Conservation (phyloP, 2,113 vertebrate genomes). For the Saccopteryx leptura region DNA sequence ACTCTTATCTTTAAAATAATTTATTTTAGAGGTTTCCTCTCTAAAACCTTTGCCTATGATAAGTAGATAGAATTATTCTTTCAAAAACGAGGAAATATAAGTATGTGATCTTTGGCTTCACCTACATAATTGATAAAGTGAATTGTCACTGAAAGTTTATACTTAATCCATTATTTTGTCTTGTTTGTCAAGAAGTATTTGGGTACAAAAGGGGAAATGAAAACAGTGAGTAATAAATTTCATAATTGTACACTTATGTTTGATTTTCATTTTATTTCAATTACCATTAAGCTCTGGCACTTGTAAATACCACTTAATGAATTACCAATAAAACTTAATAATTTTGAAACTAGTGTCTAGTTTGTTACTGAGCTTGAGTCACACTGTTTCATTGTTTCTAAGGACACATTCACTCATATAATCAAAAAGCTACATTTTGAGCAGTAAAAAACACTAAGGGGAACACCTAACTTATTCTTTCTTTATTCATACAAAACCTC, state of each 20-base stretch:
- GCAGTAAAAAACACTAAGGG: not conserved
- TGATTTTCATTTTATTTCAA: slow-evolving; percentile 62
- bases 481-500: not conserved
- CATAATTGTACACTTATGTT: not conserved
- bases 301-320: not conserved
- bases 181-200: slow-evolving; percentile 40
- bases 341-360: slow-evolving; percentile 11
- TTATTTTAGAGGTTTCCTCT: not conserved
- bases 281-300: not conserved
- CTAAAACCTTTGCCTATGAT: not conserved
- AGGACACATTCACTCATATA: not conserved
- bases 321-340: not conserved
- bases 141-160: not conserved
- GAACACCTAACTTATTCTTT: not conserved
- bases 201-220: not conserved
- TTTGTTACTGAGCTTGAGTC: not conserved
- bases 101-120: not conserved
- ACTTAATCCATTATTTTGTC: slow-evolving; percentile 24
- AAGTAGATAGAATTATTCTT: slow-evolving; percentile 24
- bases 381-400: slow-evolving; percentile 14
- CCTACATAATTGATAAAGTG: not conserved
- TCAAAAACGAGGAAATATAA: slow-evolving; percentile 6
- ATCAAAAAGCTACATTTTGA: not conserved
- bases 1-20: not conserved
- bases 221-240: slow-evolving; percentile 2